Evolutionary conservation across 2,797 vertebrate genomes (phyloP).

Genomic region (Sebastes hubbsi): DNA sequence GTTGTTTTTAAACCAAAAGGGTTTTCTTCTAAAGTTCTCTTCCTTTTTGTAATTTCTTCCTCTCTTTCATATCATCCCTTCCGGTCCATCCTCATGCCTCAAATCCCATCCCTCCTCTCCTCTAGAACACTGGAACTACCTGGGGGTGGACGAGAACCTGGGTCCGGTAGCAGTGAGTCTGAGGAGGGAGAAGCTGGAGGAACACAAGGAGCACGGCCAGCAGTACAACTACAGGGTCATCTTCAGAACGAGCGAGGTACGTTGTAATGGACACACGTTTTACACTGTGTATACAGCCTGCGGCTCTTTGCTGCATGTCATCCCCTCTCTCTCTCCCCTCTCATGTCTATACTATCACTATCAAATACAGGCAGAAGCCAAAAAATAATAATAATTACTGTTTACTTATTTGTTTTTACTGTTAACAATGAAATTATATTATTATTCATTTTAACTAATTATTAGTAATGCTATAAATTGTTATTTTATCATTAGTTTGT

Average conservation of each 20-base stretch:
- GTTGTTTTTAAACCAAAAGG: too few relatives aligned
- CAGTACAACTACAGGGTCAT: conserved; percentile 97
- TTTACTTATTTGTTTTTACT: too few relatives aligned
- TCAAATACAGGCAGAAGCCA: too few relatives aligned
- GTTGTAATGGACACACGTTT: neutral
- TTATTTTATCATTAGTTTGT: too few relatives aligned
- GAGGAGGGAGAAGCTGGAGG: conserved; percentile 95
- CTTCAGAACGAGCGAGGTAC: conserved; percentile 97
- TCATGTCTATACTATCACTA: too few relatives aligned
- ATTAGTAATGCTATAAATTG: too few relatives aligned
- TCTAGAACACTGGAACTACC: conserved; percentile 98
- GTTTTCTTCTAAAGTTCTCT: neutral
- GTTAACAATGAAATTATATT: too few relatives aligned
- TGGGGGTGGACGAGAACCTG: conserved; percentile 95
- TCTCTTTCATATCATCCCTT: neutral
- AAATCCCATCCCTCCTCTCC: neutral
- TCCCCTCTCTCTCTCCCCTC: too few relatives aligned
- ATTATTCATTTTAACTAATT: too few relatives aligned
- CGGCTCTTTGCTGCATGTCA: too few relatives aligned
- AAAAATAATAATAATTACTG: too few relatives aligned
- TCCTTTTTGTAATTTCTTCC: neutral
- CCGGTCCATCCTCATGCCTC: neutral
- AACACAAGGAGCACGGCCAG: conserved; percentile 95
- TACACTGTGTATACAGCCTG: too few relatives aligned
- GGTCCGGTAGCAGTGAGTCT: conserved; percentile 97